Evolutionary conservation across 1,140 invertebrate species (phyloP), one percentile per base, ranked within the genome.

Genomic region (Spodoptera frugiperda): DNA sequence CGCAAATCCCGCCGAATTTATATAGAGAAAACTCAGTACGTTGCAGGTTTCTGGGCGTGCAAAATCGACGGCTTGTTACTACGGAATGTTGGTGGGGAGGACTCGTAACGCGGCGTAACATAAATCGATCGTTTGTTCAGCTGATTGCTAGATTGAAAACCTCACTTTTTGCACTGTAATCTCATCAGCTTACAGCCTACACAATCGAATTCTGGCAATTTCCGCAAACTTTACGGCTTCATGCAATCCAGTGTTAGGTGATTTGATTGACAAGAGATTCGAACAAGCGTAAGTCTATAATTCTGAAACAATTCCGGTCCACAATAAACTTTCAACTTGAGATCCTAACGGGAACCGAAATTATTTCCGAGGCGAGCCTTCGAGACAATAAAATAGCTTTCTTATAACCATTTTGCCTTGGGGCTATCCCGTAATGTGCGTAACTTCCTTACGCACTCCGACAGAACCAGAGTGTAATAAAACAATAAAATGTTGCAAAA

Each of bases 121-220:
- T 85, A 85, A 89, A 91, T 90, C 86, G 87, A 88, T 90, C 85
- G 84, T 91, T 92, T 89, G 85, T 87, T 87, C 84, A 87, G 80
- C 84, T 90, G 88, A 91, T 87, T 91, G 88, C 82, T 87, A 86
- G 88, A 87, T 89, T 84, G 83, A 88, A 88, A 88, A 86, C 79
- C 77, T 77, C 72, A 78, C 72, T 85, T 88, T 85, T 86, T 86
- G 82, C 82, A 84, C 83, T 84, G 67, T 78, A 81, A 82, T 81
- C 71, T 77, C 46, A 49, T 39, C 59, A 65, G 72, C 75, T 80
- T 75, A 79, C 78, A 65, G 54, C 63, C 75, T 63, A 79, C 55
- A 67, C 63, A 55, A 74, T 25, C 71, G 44, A 49, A 51, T 61
- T 71, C 44, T 33, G 30, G n/a, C 39, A 33, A 74, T 74, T 74